Conservation (phyloP, 2,888 invertebrate species). For the Leptinotarsa tumamoca region DNA sequence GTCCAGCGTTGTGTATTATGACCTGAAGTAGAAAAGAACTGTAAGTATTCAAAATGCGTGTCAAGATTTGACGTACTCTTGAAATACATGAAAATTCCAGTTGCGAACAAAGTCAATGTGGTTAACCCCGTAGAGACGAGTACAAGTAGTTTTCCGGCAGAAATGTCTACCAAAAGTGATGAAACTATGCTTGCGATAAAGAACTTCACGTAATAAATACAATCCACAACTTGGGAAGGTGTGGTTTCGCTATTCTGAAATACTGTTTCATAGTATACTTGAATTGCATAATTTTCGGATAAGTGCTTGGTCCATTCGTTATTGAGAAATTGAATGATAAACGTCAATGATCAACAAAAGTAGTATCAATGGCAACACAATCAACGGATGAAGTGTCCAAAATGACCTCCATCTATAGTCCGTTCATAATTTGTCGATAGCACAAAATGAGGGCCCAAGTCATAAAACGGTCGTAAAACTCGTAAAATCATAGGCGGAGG, state of each 20-base stretch:
- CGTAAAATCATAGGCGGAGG: no score
- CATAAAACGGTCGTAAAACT: no score
- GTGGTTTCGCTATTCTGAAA: slow-evolving; percentile 62
- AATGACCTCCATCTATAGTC: no score
- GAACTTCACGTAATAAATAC: slow-evolving; percentile 67
- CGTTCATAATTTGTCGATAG: no score
- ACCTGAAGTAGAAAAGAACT: slow-evolving; percentile 12
- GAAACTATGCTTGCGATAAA: slow-evolving; percentile 71
- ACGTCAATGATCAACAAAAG: no score
- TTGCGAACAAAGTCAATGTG: not conserved
- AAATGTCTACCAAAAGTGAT: slow-evolving; percentile 71
- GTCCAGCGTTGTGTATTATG: slow-evolving; percentile 4
- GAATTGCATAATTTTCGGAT: slow-evolving; percentile 58
- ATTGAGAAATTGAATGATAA: no score
- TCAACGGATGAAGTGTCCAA: no score
- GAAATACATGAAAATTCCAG: slow-evolving; percentile 11
- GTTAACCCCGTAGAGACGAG: not conserved
- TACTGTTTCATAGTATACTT: slow-evolving; percentile 71
- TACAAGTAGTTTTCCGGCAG: slow-evolving; percentile 68
- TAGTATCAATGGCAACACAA: no score
- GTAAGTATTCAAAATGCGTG: not conserved
- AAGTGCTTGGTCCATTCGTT: no score
- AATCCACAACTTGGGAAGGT: slow-evolving; percentile 59
- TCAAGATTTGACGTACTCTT: not conserved
- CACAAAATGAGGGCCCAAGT: no score